phyloP scores from a whole-genome alignment of 2,888 invertebrate species.

The Rhagium mordax region DNA sequence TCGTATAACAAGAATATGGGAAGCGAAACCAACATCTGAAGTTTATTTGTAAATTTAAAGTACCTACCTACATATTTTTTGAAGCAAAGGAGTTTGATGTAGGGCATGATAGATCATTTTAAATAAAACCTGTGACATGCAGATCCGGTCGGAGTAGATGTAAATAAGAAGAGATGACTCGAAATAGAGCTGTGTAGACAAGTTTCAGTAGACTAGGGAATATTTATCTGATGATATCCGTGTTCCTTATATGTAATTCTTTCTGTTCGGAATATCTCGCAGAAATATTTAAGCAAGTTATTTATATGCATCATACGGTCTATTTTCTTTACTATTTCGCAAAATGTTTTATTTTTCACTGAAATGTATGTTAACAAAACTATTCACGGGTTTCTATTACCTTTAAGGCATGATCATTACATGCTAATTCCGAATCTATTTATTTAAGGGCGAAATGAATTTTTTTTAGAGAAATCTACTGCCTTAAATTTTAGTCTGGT shows the following conservation, averaged over 20 bases:
- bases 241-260: neutral
- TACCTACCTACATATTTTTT: neutral
- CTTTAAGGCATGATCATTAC: too few relatives aligned
- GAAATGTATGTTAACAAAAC: too few relatives aligned
- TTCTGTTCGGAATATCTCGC: neutral
- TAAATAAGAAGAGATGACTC: constrained; percentile 11
- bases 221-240: neutral
- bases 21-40: neutral
- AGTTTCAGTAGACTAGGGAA: constrained; percentile 3
- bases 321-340: too few relatives aligned
- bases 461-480: too few relatives aligned
- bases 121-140: constrained; percentile 15
- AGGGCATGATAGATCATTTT: neutral
- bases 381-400: too few relatives aligned
- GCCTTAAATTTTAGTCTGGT: too few relatives aligned
- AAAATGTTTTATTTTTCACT: too few relatives aligned
- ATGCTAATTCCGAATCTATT: too few relatives aligned
- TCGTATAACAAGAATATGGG: neutral
- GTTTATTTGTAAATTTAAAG: neutral
- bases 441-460: too few relatives aligned
- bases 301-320: neutral
- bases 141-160: constrained; percentile 6
- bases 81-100: neutral
- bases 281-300: neutral
- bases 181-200: constrained; percentile 3